A percentile compares a stretch with the other conserved stretches of the same genome.
These are phyloP conservation scores for Chymomyza procnemis DNA, from an alignment of 2,888 invertebrate genomes.

Conservation along the genomic window DNA sequence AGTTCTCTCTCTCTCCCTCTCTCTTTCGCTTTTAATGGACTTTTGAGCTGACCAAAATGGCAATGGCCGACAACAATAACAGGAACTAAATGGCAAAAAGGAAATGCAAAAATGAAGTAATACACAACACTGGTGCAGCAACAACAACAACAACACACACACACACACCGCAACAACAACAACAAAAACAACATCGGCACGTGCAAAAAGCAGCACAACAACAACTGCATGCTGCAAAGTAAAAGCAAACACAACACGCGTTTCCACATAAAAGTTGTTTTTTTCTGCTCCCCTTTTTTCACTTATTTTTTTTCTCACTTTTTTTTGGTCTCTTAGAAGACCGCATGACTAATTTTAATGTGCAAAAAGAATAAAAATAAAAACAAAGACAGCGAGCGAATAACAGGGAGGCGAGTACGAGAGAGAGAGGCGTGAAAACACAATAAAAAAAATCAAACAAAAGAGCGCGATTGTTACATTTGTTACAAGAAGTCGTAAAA, in stretches of 20 bases:
- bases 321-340: neutral
- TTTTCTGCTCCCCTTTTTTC: constrained; percentile 11
- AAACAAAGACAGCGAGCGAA: no score
- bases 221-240: constrained; percentile 27
- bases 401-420: no score
- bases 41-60: constrained; percentile 29
- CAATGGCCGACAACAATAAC: constrained; percentile 4
- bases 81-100: constrained; percentile 28
- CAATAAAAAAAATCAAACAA: no score
- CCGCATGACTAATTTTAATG: neutral
- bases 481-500: neutral
- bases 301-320: neutral
- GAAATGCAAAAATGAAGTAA: constrained; percentile 31
- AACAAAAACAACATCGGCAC: constrained; percentile 27
- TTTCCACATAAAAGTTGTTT: constrained; percentile 10
- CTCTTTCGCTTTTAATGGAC: constrained; percentile 51
- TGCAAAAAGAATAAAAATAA: neutral
- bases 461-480: neutral
- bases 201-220: constrained; percentile 24
- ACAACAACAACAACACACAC: neutral
- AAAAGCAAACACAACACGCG: constrained; percentile 20
- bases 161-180: neutral
- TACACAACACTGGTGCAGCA: neutral
- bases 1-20: no score
- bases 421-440: no score